Percentiles rank a stretch among this genome's conserved stretches.
These are phyloP conservation scores for Phyto melanocephala DNA, from an alignment of 2,888 invertebrate genomes.

Conservation along the genomic window DNA sequence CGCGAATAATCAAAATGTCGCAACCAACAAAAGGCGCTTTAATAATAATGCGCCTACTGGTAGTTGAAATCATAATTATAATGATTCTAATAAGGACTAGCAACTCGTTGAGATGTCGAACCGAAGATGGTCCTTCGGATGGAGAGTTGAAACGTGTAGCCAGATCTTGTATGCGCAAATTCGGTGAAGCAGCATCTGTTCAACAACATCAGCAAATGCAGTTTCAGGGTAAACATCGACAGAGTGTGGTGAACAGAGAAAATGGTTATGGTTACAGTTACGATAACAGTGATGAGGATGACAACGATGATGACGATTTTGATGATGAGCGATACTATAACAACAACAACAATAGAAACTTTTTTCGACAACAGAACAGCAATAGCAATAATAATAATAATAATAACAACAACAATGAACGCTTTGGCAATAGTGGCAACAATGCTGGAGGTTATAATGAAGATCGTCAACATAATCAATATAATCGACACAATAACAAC, in stretches of 20 bases:
- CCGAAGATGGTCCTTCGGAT: conserved; percentile 82
- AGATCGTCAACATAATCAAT: conserved; percentile 65
- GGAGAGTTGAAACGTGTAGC: conserved; percentile 82
- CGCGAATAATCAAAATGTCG: neutral
- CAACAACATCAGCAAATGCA: conserved; percentile 39
- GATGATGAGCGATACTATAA: conserved; percentile 69
- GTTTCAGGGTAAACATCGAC: conserved; percentile 27
- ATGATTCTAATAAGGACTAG: neutral
- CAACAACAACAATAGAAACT: conserved; percentile 48
- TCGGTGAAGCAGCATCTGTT: conserved; percentile 66
- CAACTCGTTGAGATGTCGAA: conserved; percentile 80
- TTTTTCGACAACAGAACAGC: conserved; percentile 46
- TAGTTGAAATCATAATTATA: neutral
- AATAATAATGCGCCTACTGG: neutral
- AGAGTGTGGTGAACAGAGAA: conserved; percentile 44
- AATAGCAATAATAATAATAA: conserved; percentile 45
- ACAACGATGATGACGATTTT: conserved; percentile 64
- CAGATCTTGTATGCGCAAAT: conserved; percentile 81
- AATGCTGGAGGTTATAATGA: conserved; percentile 58
- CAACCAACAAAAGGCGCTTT: neutral
- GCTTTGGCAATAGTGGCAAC: conserved; percentile 8
- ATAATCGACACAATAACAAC: conserved; percentile 52
- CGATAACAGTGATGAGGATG: conserved; percentile 38
- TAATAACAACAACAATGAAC: conserved; percentile 37
- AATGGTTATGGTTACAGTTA: conserved; percentile 39